Evolutionary conservation across 2,113 vertebrate genomes (phyloP).

Genomic region (Dolichotis patagonum): DNA sequence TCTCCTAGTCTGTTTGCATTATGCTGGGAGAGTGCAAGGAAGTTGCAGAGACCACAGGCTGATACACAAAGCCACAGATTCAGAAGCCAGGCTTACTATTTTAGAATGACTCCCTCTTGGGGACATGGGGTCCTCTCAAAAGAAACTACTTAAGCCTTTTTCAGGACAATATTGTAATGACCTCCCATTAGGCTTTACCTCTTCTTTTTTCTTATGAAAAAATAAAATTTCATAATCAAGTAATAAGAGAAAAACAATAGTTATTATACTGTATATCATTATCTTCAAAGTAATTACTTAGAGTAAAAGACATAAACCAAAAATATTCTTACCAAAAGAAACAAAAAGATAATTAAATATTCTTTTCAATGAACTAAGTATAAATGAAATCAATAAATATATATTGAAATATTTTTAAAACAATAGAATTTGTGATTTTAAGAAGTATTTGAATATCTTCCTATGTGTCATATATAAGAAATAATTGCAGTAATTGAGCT

Average conservation of each 20-base stretch:
- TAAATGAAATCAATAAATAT: not conserved
- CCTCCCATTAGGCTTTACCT: not conserved
- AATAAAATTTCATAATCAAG: not conserved
- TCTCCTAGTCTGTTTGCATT: not conserved
- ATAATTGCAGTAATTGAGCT: not conserved
- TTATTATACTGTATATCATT: not conserved
- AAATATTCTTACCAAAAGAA: not conserved
- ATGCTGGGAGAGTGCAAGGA: not conserved
- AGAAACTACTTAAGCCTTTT: not conserved
- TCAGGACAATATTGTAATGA: too few species aligned
- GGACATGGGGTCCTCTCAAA: not conserved
- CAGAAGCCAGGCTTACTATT: not conserved
- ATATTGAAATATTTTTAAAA: not conserved
- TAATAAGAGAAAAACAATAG: not conserved
- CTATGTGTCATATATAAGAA: too few species aligned
- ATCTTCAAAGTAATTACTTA: not conserved
- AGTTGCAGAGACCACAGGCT: not conserved
- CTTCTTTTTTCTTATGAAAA: not conserved
- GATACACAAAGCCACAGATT: not conserved
- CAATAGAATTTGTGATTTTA: not conserved
- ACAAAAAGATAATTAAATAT: not conserved
- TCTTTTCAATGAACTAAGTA: not conserved
- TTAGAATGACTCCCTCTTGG: not conserved
- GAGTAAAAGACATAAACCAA: not conserved
- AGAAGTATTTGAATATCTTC: not conserved